A percentile compares a stretch with the other conserved stretches of the same genome.
Conservation (phyloP, 53 echinoderm and acorn worm genomes). For the Glandiceps talaboti region DNA sequence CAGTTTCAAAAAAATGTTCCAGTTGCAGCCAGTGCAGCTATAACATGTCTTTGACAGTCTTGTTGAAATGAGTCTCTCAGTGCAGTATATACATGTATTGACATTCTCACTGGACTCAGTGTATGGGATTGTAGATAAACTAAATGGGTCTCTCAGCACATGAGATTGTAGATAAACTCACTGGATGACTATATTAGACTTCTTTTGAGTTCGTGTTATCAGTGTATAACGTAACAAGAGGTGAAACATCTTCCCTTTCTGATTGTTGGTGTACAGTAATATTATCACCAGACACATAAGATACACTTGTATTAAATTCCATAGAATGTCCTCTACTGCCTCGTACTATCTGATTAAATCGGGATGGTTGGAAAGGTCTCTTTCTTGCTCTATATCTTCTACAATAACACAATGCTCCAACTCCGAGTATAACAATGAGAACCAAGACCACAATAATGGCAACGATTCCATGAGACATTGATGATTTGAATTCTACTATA, state of each 20-base stretch:
- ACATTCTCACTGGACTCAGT: too few species aligned
- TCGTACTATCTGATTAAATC: not conserved
- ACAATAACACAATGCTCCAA: not conserved
- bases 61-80: too few species aligned
- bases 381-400: not conserved
- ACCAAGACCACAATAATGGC: not conserved
- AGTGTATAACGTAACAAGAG: not conserved
- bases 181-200: too few species aligned
- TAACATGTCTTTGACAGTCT: too few species aligned
- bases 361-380: not conserved
- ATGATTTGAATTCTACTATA: too few species aligned
- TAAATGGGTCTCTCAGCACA: too few species aligned
- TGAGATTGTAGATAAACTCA: too few species aligned
- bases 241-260: not conserved
- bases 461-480: not conserved
- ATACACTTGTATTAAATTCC: not conserved
- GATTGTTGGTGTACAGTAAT: not conserved
- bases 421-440: not conserved
- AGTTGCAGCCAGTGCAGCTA: too few species aligned
- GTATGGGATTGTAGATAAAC: too few species aligned
- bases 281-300: not conserved
- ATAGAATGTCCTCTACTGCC: not conserved
- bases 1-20: too few species aligned
- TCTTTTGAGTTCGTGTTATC: too few species aligned
- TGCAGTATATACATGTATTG: too few species aligned